Conservation (phyloP, 2,113 vertebrate species). For the Platycercus adscitus region DNA sequence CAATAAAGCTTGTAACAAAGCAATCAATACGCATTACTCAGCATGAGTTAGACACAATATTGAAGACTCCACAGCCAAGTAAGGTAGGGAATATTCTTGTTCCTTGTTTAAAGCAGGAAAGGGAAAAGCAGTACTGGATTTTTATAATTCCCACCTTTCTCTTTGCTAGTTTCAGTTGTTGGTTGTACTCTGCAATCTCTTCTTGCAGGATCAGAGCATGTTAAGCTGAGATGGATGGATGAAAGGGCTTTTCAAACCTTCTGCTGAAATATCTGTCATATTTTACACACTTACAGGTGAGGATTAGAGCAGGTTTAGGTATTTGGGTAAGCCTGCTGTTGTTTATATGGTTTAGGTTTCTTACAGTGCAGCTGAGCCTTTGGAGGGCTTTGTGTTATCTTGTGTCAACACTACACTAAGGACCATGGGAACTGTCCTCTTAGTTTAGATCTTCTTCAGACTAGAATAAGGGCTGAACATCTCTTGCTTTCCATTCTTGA, state of each 20-base stretch:
- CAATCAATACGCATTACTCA: slow-evolving; percentile 57
- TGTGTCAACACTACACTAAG: neutral
- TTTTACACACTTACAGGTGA: neutral
- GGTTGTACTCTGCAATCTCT: neutral
- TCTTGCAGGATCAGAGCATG: neutral
- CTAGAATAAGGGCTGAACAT: neutral
- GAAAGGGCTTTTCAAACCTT: neutral
- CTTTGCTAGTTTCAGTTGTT: neutral
- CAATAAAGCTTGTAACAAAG: slow-evolving; percentile 61
- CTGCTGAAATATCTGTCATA: neutral
- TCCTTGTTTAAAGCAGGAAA: slow-evolving; percentile 4
- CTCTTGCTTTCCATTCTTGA: neutral
- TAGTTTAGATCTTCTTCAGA: neutral
- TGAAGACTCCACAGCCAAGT: slow-evolving; percentile 7
- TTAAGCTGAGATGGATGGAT: neutral
- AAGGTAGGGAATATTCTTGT: slow-evolving; percentile 10
- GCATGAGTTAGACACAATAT: slow-evolving; percentile 35
- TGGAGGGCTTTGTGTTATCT: neutral
- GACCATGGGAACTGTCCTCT: neutral
- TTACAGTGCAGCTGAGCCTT: neutral
- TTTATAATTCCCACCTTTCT: neutral
- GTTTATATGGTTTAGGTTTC: neutral
- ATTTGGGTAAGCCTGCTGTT: neutral
- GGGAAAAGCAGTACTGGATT: neutral
- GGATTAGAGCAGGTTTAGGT: neutral